Evolutionary conservation across 1,140 invertebrate species (phyloP), one percentile per base, ranked within the genome.

Genomic region (Panagrolaimus sp.): DNA sequence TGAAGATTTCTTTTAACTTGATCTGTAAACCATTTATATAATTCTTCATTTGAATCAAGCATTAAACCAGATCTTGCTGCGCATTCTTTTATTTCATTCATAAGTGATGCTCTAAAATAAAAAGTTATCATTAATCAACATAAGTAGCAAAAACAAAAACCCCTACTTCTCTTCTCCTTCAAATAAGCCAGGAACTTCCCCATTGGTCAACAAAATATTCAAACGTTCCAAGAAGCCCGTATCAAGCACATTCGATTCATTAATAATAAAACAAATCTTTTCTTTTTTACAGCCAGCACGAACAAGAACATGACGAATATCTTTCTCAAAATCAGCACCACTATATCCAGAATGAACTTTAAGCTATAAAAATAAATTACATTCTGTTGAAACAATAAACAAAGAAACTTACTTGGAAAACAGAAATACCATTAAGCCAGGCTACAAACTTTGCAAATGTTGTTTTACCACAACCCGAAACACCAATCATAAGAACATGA

Each of bases 41-140:
- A 85, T 84, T 99, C 96, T 84, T 99, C 96, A 69, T 91, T 91
- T 0, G 93, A 96, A 84, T 99, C 96, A 9, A 98, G 85, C 95
- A 99, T 99, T 11, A 25, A 16, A 1, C 0, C 97, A 85, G 9
- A 96, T 96, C 86, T 98, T 93, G 62, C 95, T 11, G 95, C 93
- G 0, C 95, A 95, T 85, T 99, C 96, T 84, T 98, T 98, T 82
- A 96, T 98, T 84, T 99, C 96, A 3, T 94, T 98, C 93, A 99
- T 98, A 53, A 99, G 85, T 0, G 96, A 96, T 0, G 93, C 95
- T 83, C 31, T 38, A 38, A 38, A 38, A n/a, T n/a, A 38, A 38
- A 4, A 38, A 38, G 31, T 38, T 4, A 38, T n/a, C n/a, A n/a
- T n/a, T 7, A 7, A 38, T 38, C n/a, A n/a, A n/a, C n/a, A n/a